These are phyloP conservation scores for Siniperca obscura DNA, from an alignment of 2,797 vertebrate genomes.

Conservation along the genomic window DNA sequence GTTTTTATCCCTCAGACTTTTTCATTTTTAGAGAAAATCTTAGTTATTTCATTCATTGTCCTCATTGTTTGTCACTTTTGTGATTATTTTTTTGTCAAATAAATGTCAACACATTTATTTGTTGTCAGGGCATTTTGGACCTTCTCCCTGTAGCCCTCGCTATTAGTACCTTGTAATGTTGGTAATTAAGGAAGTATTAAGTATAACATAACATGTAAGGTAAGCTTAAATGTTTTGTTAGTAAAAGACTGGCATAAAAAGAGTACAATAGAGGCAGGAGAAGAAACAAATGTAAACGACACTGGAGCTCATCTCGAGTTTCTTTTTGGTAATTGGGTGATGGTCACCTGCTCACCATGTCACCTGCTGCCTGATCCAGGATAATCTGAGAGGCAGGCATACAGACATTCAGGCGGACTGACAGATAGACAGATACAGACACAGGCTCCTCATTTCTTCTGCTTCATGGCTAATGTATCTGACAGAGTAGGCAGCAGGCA, in stretches of 20 bases:
- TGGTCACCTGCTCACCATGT: slow-evolving; percentile 78
- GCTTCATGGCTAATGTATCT: slow-evolving; percentile 80
- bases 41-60: background rate
- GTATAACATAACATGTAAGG: background rate
- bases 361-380: slow-evolving; percentile 78
- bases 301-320: slow-evolving; percentile 60
- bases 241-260: background rate
- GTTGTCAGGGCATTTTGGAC: background rate
- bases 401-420: slow-evolving; percentile 71
- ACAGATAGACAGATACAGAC: slow-evolving; percentile 74
- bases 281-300: slow-evolving; percentile 32
- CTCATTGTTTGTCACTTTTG: background rate
- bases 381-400: slow-evolving; percentile 71
- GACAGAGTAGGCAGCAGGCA: slow-evolving; percentile 82
- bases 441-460: slow-evolving; percentile 77
- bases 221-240: background rate
- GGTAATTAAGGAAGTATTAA: background rate
- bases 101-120: background rate
- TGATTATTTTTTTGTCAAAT: background rate
- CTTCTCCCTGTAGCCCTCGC: background rate
- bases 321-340: slow-evolving; percentile 70
- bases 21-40: slow-evolving; percentile 25
- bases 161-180: background rate
- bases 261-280: background rate
- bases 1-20: slow-evolving; percentile 41